Evolutionary conservation across 2,888 invertebrate genomes (phyloP).

Genomic region (Epirrhoe tristata): DNA sequence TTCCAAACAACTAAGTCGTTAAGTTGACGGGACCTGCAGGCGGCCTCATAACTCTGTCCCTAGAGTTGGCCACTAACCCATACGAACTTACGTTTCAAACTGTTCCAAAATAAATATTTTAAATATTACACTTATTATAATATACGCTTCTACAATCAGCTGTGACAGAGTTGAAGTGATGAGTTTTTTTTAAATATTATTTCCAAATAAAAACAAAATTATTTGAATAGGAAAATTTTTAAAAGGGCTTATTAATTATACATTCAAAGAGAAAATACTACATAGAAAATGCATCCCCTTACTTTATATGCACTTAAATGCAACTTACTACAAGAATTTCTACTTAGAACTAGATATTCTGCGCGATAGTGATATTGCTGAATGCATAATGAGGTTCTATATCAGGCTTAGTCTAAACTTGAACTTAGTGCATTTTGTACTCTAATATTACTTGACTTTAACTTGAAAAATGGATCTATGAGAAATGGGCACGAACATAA

Average conservation of each 20-base stretch:
- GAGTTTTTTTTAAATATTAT: no score
- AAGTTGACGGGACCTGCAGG: no score
- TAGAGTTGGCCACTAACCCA: no score
- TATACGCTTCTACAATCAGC: no score
- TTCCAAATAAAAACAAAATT: no score
- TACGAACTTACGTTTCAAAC: no score
- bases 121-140: no score
- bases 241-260: neutral
- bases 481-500: neutral
- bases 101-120: no score
- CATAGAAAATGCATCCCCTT: slow-evolving; percentile 16
- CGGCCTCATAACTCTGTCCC: no score
- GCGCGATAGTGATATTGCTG: slow-evolving; percentile 24
- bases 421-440: slow-evolving; percentile 6
- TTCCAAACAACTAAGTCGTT: no score
- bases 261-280: slow-evolving; percentile 2
- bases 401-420: slow-evolving; percentile 17
- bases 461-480: neutral
- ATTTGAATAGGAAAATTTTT: neutral
- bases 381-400: slow-evolving; percentile 29
- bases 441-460: neutral
- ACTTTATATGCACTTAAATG: slow-evolving; percentile 23
- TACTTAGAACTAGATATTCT: slow-evolving; percentile 21
- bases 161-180: no score
- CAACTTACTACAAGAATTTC: slow-evolving; percentile 15